phyloP scores from a whole-genome alignment of 2,113 vertebrate species.

The Dicaeum eximium region DNA sequence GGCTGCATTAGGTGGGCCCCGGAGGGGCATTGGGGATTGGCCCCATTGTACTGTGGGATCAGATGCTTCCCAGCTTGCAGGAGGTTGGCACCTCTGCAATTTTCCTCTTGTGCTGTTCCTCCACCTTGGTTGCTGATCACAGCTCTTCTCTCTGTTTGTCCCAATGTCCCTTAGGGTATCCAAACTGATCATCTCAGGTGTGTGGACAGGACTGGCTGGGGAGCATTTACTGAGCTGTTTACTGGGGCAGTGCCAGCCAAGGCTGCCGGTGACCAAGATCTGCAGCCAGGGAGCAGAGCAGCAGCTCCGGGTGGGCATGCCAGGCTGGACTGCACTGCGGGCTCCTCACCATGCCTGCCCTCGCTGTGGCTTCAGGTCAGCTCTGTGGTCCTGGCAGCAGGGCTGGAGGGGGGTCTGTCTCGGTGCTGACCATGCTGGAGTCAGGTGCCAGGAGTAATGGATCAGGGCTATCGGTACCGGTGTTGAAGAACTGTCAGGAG shows the following conservation, averaged over 20 bases:
- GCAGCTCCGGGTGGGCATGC: background rate
- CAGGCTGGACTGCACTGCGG: background rate
- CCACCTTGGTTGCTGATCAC: background rate
- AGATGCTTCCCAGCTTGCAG: background rate
- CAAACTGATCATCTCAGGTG: background rate
- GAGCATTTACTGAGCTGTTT: background rate
- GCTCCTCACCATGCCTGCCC: background rate
- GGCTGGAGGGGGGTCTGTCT: background rate
- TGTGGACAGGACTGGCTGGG: background rate
- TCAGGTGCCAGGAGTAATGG: rapidly evolving
- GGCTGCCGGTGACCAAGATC: background rate
- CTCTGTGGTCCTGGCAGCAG: rapidly evolving
- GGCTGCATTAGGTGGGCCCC: background rate
- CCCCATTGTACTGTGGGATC: background rate
- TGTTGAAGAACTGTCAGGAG: background rate
- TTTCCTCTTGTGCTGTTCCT: conserved; percentile 65
- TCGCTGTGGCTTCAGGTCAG: rapidly evolving
- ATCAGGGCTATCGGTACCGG: background rate
- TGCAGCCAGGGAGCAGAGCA: background rate
- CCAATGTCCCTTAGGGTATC: background rate
- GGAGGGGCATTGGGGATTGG: background rate
- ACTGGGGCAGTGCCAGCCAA: background rate
- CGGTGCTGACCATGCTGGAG: rapidly evolving
- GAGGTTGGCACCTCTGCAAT: conserved; percentile 23
- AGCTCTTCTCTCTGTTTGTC: background rate